These are phyloP conservation scores for Camarhynchus parvulus DNA, from an alignment of 2,113 vertebrate genomes.

Conservation along the genomic window DNA sequence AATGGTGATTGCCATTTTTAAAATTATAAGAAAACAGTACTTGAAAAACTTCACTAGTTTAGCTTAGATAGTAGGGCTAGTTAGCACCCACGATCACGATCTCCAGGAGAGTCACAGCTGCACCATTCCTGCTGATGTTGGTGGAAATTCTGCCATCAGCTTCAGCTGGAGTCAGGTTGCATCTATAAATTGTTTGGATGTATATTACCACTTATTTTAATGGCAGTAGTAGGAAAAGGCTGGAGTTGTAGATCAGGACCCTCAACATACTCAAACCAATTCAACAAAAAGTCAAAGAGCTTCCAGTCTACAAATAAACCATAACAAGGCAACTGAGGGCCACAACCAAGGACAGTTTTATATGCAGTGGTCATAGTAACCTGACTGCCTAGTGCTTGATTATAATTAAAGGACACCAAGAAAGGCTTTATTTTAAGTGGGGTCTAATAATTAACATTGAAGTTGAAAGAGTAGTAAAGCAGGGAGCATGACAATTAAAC, in stretches of 20 bases:
- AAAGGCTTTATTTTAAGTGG: slow-evolving; percentile 23
- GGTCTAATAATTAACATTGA: slow-evolving; percentile 7
- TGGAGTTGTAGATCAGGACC: background rate
- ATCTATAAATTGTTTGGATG: background rate
- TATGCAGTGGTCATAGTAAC: background rate
- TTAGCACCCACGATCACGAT: rapidly evolving
- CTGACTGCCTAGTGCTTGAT: slow-evolving; percentile 17
- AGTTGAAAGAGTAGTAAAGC: slow-evolving; percentile 51
- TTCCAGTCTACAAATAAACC: background rate
- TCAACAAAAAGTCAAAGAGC: background rate
- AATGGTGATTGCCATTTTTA: background rate
- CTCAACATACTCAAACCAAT: background rate
- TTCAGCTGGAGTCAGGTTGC: background rate
- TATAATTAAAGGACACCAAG: slow-evolving; percentile 38
- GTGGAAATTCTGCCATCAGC: background rate
- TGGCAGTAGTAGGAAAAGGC: background rate
- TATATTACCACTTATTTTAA: background rate
- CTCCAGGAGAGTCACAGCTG: background rate
- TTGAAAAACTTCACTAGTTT: background rate
- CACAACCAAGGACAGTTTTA: background rate
- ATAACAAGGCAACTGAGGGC: background rate
- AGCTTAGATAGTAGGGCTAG: background rate
- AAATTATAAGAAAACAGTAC: background rate
- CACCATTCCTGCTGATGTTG: background rate
- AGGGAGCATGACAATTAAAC: slow-evolving; percentile 43